phyloP scores from a whole-genome alignment of 1,140 invertebrate species.

The Brachionus koreanus region DNA sequence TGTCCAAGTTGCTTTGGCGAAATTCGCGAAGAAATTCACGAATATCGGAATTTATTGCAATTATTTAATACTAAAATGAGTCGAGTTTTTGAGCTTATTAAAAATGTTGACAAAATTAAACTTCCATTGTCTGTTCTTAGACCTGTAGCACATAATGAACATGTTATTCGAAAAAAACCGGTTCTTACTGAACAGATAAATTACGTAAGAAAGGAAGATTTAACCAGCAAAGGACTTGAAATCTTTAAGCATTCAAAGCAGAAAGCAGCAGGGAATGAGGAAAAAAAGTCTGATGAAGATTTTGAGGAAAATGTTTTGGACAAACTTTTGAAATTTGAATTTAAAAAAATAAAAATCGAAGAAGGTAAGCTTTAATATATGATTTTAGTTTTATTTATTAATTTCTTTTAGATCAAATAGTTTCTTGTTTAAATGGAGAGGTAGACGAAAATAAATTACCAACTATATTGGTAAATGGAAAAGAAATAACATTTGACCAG shows the following conservation, averaged over 20 bases:
- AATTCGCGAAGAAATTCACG: neutral
- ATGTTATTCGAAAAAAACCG: neutral
- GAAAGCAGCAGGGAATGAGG: neutral
- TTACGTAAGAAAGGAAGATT: constrained; percentile 27
- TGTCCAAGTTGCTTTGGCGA: neutral
- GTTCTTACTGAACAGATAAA: neutral
- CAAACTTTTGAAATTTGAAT: constrained; percentile 1
- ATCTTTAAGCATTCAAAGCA: neutral
- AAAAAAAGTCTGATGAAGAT: neutral
- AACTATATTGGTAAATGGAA: neutral
- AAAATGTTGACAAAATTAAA: constrained; percentile 20
- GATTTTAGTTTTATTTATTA: neutral
- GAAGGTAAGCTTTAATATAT: neutral
- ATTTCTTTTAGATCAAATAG: neutral
- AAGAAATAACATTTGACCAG: neutral
- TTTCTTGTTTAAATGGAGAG: neutral
- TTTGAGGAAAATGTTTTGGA: neutral
- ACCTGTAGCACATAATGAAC: neutral
- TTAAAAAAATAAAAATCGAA: neutral
- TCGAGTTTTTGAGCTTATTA: neutral
- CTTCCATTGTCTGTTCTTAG: neutral
- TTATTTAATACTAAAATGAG: constrained; percentile 12
- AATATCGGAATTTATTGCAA: neutral
- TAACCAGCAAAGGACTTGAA: neutral
- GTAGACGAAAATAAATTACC: neutral